Evolutionary conservation across 1,140 invertebrate genomes (phyloP), one percentile per base, ranked within the genome.

Genomic region (Drosophila hydei): DNA sequence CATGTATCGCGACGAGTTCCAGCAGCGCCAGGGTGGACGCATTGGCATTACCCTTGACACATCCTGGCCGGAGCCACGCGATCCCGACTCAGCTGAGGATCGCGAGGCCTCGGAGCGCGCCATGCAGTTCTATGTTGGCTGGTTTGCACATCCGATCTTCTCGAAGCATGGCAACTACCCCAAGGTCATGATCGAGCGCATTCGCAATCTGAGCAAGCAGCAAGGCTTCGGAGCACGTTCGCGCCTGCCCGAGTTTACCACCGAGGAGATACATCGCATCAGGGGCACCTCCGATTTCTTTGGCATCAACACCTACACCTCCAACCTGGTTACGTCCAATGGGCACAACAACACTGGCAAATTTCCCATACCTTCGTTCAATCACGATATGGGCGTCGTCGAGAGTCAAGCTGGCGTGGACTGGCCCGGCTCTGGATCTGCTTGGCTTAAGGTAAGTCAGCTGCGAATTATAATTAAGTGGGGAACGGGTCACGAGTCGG

Each of bases 1-100:
- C 70, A 92, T 96, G 60, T 96, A 95, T 72, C 92, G 95, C 45
- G 80, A 93, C 2, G 91, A 94, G 61, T 96, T 95, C 83, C 92
- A 93, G 67, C 33, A 90, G 6, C 75, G 79, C 9, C 94, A 95
- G 72, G 92, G 91, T 93, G 94, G 94, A 38, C 92, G 93, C 87
- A 93, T 95, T 33, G 95, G 94, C 30, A 94, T 96, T 54, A 93
- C 93, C 0, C 68, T 94, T 45, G 93, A 94, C 74, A 92, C 92
- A 0, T 93, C 93, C 18, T 95, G 94, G 94, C 93, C 93, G 11
- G 93, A 94, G 76, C 94, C 94, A 1, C 61, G 21, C 18, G 92
- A 93, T 75, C 92, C 91, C 0, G 78, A 93, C 25, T 91, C 88
- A 0, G 78, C 81, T 0, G 92, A 92, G 48, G 93, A 95, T 79